Conservation (phyloP, 2,888 invertebrate species). For the Stegana nigrithorax region DNA sequence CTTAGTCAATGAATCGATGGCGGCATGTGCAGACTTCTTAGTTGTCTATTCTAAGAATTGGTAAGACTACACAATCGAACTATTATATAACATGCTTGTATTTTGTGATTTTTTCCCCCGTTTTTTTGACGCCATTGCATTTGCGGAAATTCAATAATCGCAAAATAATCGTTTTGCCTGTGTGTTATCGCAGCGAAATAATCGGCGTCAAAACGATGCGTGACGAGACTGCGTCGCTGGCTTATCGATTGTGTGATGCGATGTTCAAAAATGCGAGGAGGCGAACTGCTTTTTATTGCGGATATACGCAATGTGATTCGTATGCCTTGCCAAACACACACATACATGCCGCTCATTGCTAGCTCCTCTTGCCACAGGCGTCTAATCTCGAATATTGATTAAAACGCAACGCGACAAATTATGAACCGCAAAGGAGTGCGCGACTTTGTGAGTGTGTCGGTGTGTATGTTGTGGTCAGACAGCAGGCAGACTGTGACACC, state of each 20-base stretch:
- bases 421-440: slow-evolving; percentile 19
- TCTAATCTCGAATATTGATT: slow-evolving; percentile 58
- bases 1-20: background rate
- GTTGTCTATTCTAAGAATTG: background rate
- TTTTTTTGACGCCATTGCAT: slow-evolving; percentile 37
- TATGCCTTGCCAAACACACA: background rate
- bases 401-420: slow-evolving; percentile 37
- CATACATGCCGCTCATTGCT: too few relatives aligned
- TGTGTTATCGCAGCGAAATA: background rate
- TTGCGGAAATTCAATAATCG: slow-evolving; percentile 15
- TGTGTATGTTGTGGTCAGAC: background rate
- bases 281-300: slow-evolving; percentile 52
- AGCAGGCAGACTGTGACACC: slow-evolving; percentile 28
- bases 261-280: slow-evolving; percentile 42
- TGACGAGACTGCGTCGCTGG: slow-evolving; percentile 48
- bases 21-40: background rate
- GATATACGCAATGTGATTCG: slow-evolving; percentile 41
- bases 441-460: slow-evolving; percentile 43
- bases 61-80: too few relatives aligned
- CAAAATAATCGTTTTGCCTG: background rate
- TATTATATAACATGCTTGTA: too few relatives aligned
- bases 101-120: too few relatives aligned
- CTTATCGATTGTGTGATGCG: too few relatives aligned
- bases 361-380: slow-evolving; percentile 40
- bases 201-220: slow-evolving; percentile 33